phyloP scores from a whole-genome alignment of 1,140 invertebrate species.

The Calosoma granatense region DNA sequence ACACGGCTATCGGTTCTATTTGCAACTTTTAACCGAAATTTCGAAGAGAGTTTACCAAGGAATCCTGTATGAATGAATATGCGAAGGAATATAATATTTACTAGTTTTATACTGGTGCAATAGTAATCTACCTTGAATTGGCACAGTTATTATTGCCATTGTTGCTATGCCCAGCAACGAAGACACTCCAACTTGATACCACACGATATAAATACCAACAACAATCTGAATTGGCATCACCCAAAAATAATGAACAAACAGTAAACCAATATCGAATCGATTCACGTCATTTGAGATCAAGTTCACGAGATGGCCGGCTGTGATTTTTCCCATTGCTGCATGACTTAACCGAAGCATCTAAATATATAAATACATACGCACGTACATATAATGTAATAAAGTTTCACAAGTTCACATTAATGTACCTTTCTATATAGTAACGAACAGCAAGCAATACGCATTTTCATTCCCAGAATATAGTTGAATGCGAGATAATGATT shows the following conservation, averaged over 20 bases:
- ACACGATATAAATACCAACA: slow-evolving; percentile 52
- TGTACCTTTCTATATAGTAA: slow-evolving; percentile 53
- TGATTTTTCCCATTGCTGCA: slow-evolving; percentile 55
- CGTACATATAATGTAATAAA: slow-evolving; percentile 18
- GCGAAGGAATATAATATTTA: slow-evolving; percentile 7
- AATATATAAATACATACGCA: too few species aligned
- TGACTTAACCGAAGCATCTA: slow-evolving; percentile 51
- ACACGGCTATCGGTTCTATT: slow-evolving; percentile 58
- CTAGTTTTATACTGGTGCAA: not conserved
- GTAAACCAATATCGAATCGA: slow-evolving; percentile 49
- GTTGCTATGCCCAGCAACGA: slow-evolving; percentile 58
- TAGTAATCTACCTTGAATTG: slow-evolving; percentile 54
- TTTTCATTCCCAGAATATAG: slow-evolving; percentile 42
- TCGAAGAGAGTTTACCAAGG: slow-evolving; percentile 41
- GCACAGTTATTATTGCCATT: slow-evolving; percentile 49
- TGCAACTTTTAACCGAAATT: slow-evolving; percentile 46
- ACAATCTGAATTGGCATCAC: slow-evolving; percentile 57
- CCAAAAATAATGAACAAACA: slow-evolving; percentile 54
- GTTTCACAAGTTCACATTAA: too few species aligned
- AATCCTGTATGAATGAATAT: slow-evolving; percentile 34
- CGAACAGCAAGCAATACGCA: slow-evolving; percentile 46
- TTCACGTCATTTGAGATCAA: slow-evolving; percentile 71
- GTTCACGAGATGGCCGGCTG: slow-evolving; percentile 75
- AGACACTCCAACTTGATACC: slow-evolving; percentile 52
- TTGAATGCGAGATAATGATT: slow-evolving; percentile 18